Base-by-base conservation (phyloP, 2,797 vertebrate genomes). In the Podarcis lilfordi region DNA sequence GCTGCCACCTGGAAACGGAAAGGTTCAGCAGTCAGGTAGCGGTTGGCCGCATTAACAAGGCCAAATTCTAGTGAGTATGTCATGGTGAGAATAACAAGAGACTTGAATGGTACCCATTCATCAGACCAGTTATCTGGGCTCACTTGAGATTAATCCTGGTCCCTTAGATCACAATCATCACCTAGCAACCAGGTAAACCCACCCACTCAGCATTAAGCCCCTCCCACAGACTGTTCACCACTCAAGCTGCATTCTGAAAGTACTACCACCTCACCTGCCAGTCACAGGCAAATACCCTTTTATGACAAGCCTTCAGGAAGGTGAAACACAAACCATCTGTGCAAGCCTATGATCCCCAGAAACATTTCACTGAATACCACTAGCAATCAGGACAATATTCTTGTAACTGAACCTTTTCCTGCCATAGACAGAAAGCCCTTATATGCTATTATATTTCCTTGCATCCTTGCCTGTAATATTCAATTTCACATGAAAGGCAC, bases 1-100 rank as follows among this genome's bases (percentile, higher is more conserved):
- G 90, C 92, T 68, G 89, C 40, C 85, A 93, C 90, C 85, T 91
- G 90, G 89, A 91, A 93, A 50, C 86, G 89, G 78, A 90, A 90
- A 50, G 89, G 35, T 81, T 93, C 92, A 1, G 86, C 90, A 6
- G 88, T 93, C 89, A 93, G 75, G 74, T 93, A 93, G 35, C 87
- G 68, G 61, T 89, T 88, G 68, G 92, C 90, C 1, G 92, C 89
- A 76, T 93, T 93, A 45, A 93, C 72, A 76, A 93, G 69, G 37
- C 92, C 92, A 17, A 90, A 90, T n/a, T 81, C 68, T 32, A 93
- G 68, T 5, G 79, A 75, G 43, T 50, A 25, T 4, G 86, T 71
- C 78, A 78, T 82, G 74, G 37, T 84, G 37, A 81, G 71, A 45
- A 37, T 35, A 19, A 32, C 32, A 76, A 72, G 27, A 64, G 27